Percentiles rank a stretch among this genome's conserved stretches.
phyloP scores from a whole-genome alignment of 1,140 invertebrate genomes.

The Lepidurus couesii region DNA sequence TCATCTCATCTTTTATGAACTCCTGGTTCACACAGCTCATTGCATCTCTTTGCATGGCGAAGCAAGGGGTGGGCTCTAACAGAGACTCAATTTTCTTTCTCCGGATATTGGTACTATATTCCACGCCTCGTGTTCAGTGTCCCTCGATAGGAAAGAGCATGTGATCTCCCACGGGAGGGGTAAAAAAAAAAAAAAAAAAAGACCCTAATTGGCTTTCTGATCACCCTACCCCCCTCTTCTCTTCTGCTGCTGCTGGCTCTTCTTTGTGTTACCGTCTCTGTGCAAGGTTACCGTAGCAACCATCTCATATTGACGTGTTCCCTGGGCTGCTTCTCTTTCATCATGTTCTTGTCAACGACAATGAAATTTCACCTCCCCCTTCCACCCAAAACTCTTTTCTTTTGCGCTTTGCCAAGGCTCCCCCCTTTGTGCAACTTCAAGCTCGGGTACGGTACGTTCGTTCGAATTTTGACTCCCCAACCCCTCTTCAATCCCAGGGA shows the following conservation, averaged over 20 bases:
- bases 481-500: background rate
- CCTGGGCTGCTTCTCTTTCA: background rate
- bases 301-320: slow-evolving; percentile 18
- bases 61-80: background rate
- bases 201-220: background rate
- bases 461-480: background rate
- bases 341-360: slow-evolving; percentile 11
- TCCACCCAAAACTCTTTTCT: background rate
- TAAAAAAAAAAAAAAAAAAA: background rate
- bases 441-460: background rate
- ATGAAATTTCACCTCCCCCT: background rate
- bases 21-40: background rate
- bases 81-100: background rate
- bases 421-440: background rate
- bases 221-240: background rate
- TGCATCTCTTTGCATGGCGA: background rate
- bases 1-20: background rate
- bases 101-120: slow-evolving; percentile 9
- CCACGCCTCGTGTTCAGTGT: background rate
- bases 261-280: slow-evolving; percentile 18
- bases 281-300: background rate
- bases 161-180: background rate
- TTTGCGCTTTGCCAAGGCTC: background rate
- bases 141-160: background rate
- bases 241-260: background rate